Evolutionary conservation across 2,113 vertebrate genomes (phyloP), one percentile per base, ranked within the genome.

Genomic region (Hystrix cristata): DNA sequence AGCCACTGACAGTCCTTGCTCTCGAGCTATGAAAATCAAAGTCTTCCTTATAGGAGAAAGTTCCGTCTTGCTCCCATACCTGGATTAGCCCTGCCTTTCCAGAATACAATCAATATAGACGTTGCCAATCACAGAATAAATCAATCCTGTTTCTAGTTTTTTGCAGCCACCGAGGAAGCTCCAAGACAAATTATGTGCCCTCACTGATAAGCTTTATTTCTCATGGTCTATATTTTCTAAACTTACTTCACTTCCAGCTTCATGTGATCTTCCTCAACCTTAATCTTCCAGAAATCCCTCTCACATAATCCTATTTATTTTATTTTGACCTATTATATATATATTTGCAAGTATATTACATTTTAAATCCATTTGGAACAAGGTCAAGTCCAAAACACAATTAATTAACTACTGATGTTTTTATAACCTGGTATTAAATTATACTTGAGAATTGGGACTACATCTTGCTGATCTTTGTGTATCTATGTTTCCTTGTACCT

Each of bases 331-430:
- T 67, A 38, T 18, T 60, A 51, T 55, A 16, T 51, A 74, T 78
- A 78, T 71, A 93, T 96, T 95, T 46, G 3, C n/a, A 91, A 96
- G 71, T 48, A 72, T 87, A 65, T 95, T 93, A 67, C n/a, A 48
- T 93, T 80, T 93, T 97, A 87, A 74, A 74, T 84, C 62, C 69
- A 95, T 95, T 87, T 78, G 92, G 88, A 97, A 85, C 12, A 90
- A 94, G 60, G 55, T 94, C 92, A 97, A 84, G 55, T 87, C 94
- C 78, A 97, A 97, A 95, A 74, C 97, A 92, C 55, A 96, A 96
- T 98, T 97, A 97, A 97, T 95, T 95, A 97, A 74, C 90, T 93
- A 87, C 76, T 82, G 71, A 97, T 93, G 76, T 94, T 96, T 97
- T 97, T 95, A 96, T 94, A 96, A 46, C 84, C 92, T 90, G 34